Evolutionary conservation across 2,113 vertebrate species (phyloP).

Genomic region (Thinocorus orbignyianus): DNA sequence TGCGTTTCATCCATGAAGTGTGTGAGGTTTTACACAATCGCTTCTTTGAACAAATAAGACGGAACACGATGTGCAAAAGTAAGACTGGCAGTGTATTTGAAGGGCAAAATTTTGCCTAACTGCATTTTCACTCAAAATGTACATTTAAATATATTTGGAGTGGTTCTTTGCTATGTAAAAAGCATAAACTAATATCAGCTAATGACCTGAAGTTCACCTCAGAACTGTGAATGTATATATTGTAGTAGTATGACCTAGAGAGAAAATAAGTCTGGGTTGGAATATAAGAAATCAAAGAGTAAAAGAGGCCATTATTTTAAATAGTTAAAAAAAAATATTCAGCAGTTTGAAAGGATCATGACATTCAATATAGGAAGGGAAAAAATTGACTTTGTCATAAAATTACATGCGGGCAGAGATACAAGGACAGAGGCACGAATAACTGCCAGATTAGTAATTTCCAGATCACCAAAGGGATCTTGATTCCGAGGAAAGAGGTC

Average conservation of each 20-base stretch:
- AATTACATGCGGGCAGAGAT: background rate
- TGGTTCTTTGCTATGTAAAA: background rate
- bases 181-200: background rate
- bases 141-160: background rate
- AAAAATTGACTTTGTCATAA: background rate
- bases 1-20: background rate
- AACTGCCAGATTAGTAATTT: conserved; percentile 5
- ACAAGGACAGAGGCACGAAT: background rate
- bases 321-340: background rate
- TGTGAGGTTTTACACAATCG: background rate
- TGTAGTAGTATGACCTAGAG: background rate
- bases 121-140: background rate
- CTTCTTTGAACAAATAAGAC: background rate
- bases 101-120: background rate
- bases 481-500: background rate
- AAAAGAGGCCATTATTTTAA: background rate
- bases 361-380: background rate
- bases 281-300: background rate
- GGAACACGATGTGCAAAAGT: background rate
- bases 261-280: background rate
- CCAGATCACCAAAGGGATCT: background rate
- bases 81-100: background rate
- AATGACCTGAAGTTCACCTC: background rate
- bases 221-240: background rate
- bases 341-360: background rate